phyloP scores from a whole-genome alignment of 2,888 invertebrate species.

The Saturnia pavonia region DNA sequence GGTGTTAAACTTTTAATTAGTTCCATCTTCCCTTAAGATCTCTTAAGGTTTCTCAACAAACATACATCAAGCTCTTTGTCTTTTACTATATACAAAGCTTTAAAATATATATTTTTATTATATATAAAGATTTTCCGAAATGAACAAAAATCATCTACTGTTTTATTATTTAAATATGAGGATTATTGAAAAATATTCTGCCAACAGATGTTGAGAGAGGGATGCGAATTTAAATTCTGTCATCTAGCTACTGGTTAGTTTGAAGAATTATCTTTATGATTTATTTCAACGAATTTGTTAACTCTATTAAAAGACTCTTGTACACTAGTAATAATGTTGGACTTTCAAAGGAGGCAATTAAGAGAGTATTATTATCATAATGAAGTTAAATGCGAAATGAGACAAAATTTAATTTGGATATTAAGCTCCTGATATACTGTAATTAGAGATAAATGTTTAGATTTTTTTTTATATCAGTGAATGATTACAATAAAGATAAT shows the following conservation, averaged over 20 bases:
- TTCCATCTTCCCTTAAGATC: slow-evolving; percentile 64
- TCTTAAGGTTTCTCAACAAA: slow-evolving; percentile 58
- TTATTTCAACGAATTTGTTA: not conserved
- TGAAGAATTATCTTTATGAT: not conserved
- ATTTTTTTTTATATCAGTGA: no score
- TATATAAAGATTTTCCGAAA: not conserved
- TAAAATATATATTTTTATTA: not conserved
- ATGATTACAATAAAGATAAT: no score
- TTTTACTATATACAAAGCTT: slow-evolving; percentile 38
- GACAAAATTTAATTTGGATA: not conserved
- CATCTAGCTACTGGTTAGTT: slow-evolving; percentile 12
- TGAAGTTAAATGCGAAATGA: not conserved
- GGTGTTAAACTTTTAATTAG: slow-evolving; percentile 77
- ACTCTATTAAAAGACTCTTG: not conserved
- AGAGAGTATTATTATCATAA: not conserved
- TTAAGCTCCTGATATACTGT: not conserved
- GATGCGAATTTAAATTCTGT: slow-evolving; percentile 50
- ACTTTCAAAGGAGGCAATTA: not conserved
- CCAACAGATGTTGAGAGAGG: slow-evolving; percentile 56
- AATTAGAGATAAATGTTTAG: no score
- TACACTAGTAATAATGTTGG: not conserved
- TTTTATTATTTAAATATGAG: not conserved
- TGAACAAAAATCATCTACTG: not conserved
- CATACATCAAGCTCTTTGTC: slow-evolving; percentile 47
- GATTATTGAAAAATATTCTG: slow-evolving; percentile 47